Evolutionary conservation across 2,797 vertebrate genomes (phyloP).

Genomic region (Carduelis carduelis): DNA sequence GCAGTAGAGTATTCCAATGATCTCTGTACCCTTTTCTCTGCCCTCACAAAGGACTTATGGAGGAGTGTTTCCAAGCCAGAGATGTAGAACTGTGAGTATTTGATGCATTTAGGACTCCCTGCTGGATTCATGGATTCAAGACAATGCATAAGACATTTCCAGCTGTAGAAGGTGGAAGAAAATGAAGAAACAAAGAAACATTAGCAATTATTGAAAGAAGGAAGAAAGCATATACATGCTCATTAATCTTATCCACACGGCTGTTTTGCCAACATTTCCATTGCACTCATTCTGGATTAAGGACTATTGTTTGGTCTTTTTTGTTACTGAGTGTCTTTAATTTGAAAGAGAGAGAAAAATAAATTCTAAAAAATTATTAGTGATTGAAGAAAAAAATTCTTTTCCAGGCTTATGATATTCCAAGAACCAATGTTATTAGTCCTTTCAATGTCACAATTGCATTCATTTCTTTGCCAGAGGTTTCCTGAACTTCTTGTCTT

Average conservation of each 20-base stretch:
- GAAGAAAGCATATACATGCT: neutral
- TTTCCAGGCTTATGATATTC: neutral
- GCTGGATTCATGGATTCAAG: neutral
- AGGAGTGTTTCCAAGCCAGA: neutral
- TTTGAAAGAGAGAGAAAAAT: neutral
- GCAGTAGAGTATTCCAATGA: neutral
- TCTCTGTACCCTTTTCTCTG: neutral
- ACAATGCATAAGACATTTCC: neutral
- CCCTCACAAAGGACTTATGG: neutral
- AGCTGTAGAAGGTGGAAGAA: neutral
- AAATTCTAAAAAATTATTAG: neutral
- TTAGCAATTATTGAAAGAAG: neutral
- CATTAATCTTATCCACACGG: neutral
- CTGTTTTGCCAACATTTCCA: neutral
- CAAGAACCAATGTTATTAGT: neutral
- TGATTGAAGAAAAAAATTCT: rapidly evolving
- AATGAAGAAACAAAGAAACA: neutral
- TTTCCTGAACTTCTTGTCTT: neutral
- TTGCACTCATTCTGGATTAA: neutral
- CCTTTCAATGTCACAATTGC: neutral
- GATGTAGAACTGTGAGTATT: neutral
- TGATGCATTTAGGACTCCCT: neutral
- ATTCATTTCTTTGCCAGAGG: neutral
- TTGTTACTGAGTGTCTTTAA: neutral
- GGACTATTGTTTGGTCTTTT: neutral